phyloP scores from a whole-genome alignment of 2,888 invertebrate species.

The Gibbula magus region DNA sequence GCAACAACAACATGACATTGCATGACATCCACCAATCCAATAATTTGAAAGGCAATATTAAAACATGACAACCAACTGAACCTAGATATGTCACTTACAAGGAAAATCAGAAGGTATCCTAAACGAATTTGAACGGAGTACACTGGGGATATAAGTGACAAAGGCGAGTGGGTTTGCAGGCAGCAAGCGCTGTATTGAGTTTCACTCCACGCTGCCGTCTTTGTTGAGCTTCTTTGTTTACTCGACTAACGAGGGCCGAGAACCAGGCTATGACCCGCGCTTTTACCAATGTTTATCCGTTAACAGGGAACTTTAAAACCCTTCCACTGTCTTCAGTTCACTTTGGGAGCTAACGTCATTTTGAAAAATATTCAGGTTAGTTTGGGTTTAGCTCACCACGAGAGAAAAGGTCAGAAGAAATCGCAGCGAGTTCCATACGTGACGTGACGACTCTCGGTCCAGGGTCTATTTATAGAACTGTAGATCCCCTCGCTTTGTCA shows the following conservation, averaged over 20 bases:
- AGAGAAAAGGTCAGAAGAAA: conserved; percentile 7
- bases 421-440: neutral
- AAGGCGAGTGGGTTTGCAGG: neutral
- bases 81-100: too few species aligned
- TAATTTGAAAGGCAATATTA: too few species aligned
- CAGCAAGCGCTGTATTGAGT: neutral
- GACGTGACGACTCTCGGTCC: conserved; percentile 14
- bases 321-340: neutral
- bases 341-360: neutral
- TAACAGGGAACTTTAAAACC: too few species aligned
- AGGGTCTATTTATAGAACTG: conserved; percentile 5
- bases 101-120: too few species aligned
- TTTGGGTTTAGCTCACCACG: neutral
- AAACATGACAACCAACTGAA: too few species aligned
- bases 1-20: too few species aligned
- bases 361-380: neutral
- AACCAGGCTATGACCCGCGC: neutral
- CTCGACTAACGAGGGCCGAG: neutral
- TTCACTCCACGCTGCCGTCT: neutral
- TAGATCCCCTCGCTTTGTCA: neutral
- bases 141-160: neutral
- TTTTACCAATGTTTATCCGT: neutral
- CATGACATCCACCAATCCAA: too few species aligned
- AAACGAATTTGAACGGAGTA: too few species aligned
- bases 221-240: neutral